phyloP scores from a whole-genome alignment of 2,797 vertebrate genomes.

The Microctenopoma stevenorrisi region DNA sequence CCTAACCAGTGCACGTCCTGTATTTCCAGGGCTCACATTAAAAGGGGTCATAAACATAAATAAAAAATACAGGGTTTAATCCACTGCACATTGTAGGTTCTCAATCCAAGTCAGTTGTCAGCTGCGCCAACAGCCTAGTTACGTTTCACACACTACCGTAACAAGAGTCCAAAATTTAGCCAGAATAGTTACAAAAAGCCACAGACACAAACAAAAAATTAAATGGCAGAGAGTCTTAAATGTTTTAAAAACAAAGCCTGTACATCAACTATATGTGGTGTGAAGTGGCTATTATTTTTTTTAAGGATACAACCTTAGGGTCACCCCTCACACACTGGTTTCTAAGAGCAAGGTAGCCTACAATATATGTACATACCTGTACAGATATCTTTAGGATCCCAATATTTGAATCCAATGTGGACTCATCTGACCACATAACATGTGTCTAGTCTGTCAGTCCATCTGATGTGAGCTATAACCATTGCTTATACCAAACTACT shows the following conservation, averaged over 20 bases:
- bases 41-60: conserved; percentile 24
- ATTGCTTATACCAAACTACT: no score
- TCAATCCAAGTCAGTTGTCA: conserved; percentile 49
- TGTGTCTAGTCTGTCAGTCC: no score
- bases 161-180: conserved; percentile 43
- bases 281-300: neutral
- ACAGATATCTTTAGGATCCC: no score
- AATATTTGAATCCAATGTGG: no score
- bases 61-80: conserved; percentile 51
- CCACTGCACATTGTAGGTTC: conserved; percentile 37
- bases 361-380: no score
- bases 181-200: conserved; percentile 51
- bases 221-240: neutral
- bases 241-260: neutral
- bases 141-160: conserved; percentile 42
- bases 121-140: conserved; percentile 57
- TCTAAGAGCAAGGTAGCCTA: no score
- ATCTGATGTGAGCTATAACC: no score
- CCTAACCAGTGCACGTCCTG: neutral
- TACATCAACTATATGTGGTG: neutral
- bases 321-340: no score
- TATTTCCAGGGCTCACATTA: neutral
- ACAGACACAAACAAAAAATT: conserved; percentile 8
- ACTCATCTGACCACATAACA: no score
- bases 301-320: neutral